A percentile compares a stretch with the other conserved stretches of the same genome.
These are phyloP conservation scores for Nysson spinosus DNA, from an alignment of 2,888 invertebrate species.

Conservation along the genomic window DNA sequence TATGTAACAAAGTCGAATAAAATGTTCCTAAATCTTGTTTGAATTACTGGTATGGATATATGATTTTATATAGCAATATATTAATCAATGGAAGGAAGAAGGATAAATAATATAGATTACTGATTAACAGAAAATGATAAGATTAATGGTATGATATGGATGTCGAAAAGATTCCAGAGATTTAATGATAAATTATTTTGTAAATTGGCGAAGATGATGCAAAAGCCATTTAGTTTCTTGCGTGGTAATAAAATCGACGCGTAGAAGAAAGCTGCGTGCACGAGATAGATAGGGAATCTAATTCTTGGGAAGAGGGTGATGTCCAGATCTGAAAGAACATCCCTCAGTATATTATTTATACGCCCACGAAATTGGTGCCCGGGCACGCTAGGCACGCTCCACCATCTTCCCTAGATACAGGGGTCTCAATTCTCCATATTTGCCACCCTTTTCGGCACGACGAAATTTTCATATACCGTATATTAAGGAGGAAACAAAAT, in stretches of 20 bases:
- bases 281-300: slow-evolving; percentile 78
- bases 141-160: too few relatives aligned
- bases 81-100: too few relatives aligned
- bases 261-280: slow-evolving; percentile 49
- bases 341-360: slow-evolving; percentile 75
- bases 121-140: too few relatives aligned
- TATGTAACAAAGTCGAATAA: not conserved
- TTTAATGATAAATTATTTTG: too few relatives aligned
- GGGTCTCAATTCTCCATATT: slow-evolving; percentile 58
- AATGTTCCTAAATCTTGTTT: too few relatives aligned
- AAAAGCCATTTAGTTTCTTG: slow-evolving; percentile 42
- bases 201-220: slow-evolving; percentile 48
- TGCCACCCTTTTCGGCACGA: slow-evolving; percentile 58
- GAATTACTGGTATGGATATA: too few relatives aligned
- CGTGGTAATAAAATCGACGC: slow-evolving; percentile 49
- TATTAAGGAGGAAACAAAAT: slow-evolving; percentile 22
- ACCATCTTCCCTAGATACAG: slow-evolving; percentile 52
- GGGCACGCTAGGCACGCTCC: slow-evolving; percentile 73
- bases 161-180: too few relatives aligned
- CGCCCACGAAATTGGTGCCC: slow-evolving; percentile 72
- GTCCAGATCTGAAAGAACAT: slow-evolving; percentile 67
- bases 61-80: too few relatives aligned
- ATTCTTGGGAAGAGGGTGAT: slow-evolving; percentile 67
- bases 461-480: slow-evolving; percentile 62
- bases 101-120: too few relatives aligned